Base-by-base conservation (phyloP, 2,113 vertebrate species). In the Cisticola juncidis region DNA sequence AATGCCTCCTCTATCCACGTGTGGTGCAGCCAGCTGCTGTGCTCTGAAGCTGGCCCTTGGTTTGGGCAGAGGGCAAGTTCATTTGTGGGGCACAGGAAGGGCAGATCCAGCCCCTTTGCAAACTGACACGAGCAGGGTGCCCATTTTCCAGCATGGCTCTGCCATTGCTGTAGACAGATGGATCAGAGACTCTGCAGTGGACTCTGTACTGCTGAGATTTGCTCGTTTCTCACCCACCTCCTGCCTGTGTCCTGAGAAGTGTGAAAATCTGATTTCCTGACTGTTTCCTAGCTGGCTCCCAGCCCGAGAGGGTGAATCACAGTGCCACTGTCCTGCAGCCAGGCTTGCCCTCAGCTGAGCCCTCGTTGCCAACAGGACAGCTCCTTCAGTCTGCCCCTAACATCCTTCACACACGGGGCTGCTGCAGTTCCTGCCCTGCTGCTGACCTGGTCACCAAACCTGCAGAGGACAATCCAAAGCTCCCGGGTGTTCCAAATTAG, bases 181-280 rank as follows among this genome's bases (percentile, higher is more conserved):
- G 56, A 29, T 42, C 45, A 42, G 62, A n/a, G 21, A 16, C 42
- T 79, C 62, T 17, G 40, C 51, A 71, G 40, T 12, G 64, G 47
- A 62, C 56, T 79, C 36, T 4, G 11, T 15, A 64, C 53, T 71
- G 64, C 65, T 2, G 20, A 76, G 53, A 69, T 69, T 60, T 87
- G 70, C 25, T 40, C 0, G 33, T 78, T 85, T 64, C 61, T 73
- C 77, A 76, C 45, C 65, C 48, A 45, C 48, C 70, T 85, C 81
- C 58, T 76, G 48, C 81, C 57, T 79, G 65, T 89, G 92, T 88
- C 92, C 91, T 48, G 65, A 71, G 48, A 76, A 86, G 53, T 69
- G 62, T 2, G 14, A 87, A 61, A 90, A 92, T 89, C 45, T 73
- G 47, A 72, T 87, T 94, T 94, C 81, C 81, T 81, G 71, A 26